Evolutionary conservation across 2,888 invertebrate genomes (phyloP).

Genomic region (Mythimna loreyi): DNA sequence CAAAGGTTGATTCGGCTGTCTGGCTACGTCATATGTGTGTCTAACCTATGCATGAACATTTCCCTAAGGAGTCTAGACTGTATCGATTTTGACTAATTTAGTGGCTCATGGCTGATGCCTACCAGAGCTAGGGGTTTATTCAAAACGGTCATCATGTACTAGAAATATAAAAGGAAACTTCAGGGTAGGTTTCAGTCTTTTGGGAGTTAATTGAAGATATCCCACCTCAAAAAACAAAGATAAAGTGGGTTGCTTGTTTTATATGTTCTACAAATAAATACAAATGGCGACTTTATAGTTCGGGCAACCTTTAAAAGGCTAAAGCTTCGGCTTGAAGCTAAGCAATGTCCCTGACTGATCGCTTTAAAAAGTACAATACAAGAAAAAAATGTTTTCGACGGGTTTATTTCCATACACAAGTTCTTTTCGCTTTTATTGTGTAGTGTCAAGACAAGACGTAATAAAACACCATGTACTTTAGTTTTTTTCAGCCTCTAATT

Average conservation of each 20-base stretch:
- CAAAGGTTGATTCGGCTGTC: background rate
- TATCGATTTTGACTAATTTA: conserved; percentile 57
- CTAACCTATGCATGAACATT: conserved; percentile 14
- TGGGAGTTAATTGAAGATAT: too few species aligned
- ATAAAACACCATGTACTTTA: conserved; percentile 59
- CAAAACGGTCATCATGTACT: too few species aligned
- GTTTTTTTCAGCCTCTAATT: conserved; percentile 61
- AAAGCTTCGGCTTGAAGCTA: conserved; percentile 4
- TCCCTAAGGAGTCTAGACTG: conserved; percentile 46
- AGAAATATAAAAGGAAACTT: too few species aligned
- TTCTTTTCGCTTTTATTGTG: conserved; percentile 48
- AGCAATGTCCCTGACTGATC: conserved; percentile 3
- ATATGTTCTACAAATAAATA: conserved; percentile 24
- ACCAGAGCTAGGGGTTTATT: too few species aligned
- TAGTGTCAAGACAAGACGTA: conserved; percentile 56
- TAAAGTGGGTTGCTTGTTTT: conserved; percentile 2
- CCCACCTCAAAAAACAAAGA: too few species aligned
- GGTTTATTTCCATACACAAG: conserved; percentile 45
- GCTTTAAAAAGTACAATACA: conserved; percentile 15
- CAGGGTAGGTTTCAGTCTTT: too few species aligned
- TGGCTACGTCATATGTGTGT: background rate
- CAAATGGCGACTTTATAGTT: background rate
- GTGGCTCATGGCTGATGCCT: background rate
- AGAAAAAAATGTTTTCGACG: conserved; percentile 26
- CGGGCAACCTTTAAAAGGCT: conserved; percentile 7